phyloP scores from a whole-genome alignment of 1,140 invertebrate species.

The Propsilocerus akamusi region DNA sequence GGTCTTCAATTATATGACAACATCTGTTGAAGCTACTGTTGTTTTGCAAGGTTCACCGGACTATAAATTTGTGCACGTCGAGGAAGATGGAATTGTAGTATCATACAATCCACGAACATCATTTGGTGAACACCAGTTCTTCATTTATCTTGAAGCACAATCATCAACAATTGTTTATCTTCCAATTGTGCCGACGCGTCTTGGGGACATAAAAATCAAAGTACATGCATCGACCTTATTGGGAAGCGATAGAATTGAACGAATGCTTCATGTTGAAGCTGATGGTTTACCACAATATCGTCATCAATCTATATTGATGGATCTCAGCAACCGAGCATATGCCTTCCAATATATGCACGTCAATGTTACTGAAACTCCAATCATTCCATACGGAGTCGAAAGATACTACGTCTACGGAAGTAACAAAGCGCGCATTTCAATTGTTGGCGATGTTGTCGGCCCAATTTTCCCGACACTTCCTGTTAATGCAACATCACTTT shows the following conservation, averaged over 20 bases:
- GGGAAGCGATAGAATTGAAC: slow-evolving; percentile 55
- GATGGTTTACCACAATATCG: slow-evolving; percentile 82
- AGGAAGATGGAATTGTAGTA: slow-evolving; percentile 67
- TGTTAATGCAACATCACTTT: slow-evolving; percentile 62
- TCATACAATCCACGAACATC: slow-evolving; percentile 75
- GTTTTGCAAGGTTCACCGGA: slow-evolving; percentile 67
- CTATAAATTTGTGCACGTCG: slow-evolving; percentile 90
- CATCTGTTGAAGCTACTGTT: slow-evolving; percentile 67
- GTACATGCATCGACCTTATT: slow-evolving; percentile 72
- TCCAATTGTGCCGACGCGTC: slow-evolving; percentile 66
- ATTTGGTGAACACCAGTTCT: slow-evolving; percentile 83
- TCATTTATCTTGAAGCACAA: slow-evolving; percentile 69
- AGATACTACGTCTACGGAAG: slow-evolving; percentile 91
- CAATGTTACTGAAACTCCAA: slow-evolving; percentile 76
- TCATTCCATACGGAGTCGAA: slow-evolving; percentile 73
- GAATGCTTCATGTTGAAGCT: slow-evolving; percentile 62
- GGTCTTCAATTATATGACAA: slow-evolving; percentile 83
- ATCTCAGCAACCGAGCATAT: slow-evolving; percentile 80
- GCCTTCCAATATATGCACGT: slow-evolving; percentile 90
- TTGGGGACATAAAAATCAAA: slow-evolving; percentile 63
- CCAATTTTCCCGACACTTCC: slow-evolving; percentile 87
- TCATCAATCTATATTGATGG: slow-evolving; percentile 79
- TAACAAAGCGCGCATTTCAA: slow-evolving; percentile 64
- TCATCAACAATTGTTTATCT: slow-evolving; percentile 67
- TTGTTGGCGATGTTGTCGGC: slow-evolving; percentile 89